phyloP scores from a whole-genome alignment of 2,113 vertebrate genomes.

The Trogon surrucura region DNA sequence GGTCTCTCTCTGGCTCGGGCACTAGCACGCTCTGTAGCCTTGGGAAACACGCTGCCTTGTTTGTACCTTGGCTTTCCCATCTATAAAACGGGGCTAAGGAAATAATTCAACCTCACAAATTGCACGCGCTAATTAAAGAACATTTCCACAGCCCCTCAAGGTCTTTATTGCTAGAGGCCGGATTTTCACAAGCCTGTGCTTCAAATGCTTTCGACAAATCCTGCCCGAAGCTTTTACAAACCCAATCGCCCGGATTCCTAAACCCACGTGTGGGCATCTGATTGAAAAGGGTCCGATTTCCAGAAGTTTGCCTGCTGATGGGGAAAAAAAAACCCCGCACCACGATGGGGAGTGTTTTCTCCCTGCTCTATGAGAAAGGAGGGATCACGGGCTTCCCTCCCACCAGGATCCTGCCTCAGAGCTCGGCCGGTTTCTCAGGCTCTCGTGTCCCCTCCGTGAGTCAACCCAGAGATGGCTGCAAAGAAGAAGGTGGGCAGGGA shows the following conservation, averaged over 20 bases:
- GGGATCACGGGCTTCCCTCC: background rate
- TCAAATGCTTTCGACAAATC: background rate
- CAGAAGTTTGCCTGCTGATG: background rate
- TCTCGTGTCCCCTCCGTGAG: background rate
- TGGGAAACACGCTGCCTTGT: background rate
- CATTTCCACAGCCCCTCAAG: background rate
- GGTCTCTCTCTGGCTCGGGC: background rate
- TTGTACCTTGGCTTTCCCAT: background rate
- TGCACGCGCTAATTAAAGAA: background rate
- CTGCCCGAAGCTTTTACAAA: background rate
- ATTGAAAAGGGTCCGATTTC: background rate
- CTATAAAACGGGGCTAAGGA: background rate
- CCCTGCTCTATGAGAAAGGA: background rate
- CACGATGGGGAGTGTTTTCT: background rate
- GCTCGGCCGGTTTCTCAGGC: background rate
- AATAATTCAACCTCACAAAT: background rate
- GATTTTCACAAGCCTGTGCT: background rate
- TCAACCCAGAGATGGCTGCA: background rate
- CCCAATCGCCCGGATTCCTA: background rate
- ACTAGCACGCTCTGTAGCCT: background rate
- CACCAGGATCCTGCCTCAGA: background rate
- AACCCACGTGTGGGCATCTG: background rate
- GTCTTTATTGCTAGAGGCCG: background rate
- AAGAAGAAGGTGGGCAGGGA: background rate
- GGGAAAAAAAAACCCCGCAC: background rate